These are phyloP conservation scores for Hanleya hanleyi DNA, from an alignment of 2,888 invertebrate genomes.

Conservation along the genomic window DNA sequence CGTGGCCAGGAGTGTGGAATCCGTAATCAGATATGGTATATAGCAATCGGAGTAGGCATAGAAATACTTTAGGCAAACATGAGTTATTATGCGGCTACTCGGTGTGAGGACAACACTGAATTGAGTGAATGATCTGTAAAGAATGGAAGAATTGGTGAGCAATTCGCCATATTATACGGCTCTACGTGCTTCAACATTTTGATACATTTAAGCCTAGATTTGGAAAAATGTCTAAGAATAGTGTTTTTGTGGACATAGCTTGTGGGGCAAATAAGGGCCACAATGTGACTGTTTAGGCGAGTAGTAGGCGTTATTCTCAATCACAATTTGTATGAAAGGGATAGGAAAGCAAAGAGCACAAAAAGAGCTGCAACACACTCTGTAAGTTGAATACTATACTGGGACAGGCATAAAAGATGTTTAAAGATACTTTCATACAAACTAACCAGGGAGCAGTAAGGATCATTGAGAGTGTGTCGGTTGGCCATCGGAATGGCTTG, in stretches of 20 bases:
- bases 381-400: not conserved
- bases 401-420: no score
- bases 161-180: not conserved
- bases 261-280: not conserved
- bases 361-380: not conserved
- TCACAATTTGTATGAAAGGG: not conserved
- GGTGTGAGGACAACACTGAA: not conserved
- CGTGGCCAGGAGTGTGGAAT: no score
- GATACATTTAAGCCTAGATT: not conserved
- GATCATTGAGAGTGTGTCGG: no score
- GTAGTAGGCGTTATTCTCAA: not conserved
- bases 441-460: no score
- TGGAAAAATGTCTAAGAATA: not conserved
- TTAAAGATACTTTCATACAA: no score
- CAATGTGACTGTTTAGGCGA: not conserved
- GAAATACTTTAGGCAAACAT: not conserved
- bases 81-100: not conserved
- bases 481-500: no score
- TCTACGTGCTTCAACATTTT: not conserved
- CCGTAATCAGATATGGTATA: not conserved
- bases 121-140: not conserved
- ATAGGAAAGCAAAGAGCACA: not conserved
- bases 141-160: not conserved
- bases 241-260: not conserved
- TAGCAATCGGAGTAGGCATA: not conserved